These are phyloP conservation scores for Margarornis squamiger DNA, from an alignment of 2,797 vertebrate species.

Conservation along the genomic window DNA sequence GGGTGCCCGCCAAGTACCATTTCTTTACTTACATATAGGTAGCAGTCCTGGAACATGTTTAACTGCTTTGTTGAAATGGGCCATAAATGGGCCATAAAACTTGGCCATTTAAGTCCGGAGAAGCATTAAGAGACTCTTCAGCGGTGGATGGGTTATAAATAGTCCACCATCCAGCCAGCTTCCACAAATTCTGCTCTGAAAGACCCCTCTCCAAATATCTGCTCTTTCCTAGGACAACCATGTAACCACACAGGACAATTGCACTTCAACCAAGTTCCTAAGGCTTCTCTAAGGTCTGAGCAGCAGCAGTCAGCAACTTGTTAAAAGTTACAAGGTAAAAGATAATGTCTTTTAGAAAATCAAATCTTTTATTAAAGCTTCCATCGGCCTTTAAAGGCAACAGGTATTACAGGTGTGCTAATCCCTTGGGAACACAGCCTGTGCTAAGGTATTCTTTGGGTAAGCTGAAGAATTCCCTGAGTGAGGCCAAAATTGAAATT, in stretches of 20 bases:
- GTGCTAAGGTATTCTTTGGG: not conserved
- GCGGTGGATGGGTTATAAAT: slow-evolving; percentile 9
- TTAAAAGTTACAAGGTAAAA: not conserved
- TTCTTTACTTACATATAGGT: slow-evolving; percentile 26
- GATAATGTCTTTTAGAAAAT: not conserved
- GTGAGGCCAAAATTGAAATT: not conserved
- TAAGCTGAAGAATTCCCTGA: not conserved
- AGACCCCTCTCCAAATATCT: not conserved
- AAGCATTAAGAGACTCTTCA: slow-evolving; percentile 56
- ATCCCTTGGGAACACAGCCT: not conserved
- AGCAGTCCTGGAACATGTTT: slow-evolving; percentile 1
- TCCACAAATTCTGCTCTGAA: not conserved
- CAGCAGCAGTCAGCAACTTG: not conserved
- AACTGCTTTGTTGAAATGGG: slow-evolving; percentile 35
- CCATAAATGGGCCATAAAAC: slow-evolving; percentile 47
- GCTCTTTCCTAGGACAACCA: not conserved
- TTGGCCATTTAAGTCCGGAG: slow-evolving; percentile 23
- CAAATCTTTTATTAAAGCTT: not conserved
- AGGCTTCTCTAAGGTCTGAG: not conserved
- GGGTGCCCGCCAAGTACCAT: not conserved
- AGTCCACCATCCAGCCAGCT: not conserved
- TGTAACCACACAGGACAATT: not conserved
- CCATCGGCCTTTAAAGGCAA: not conserved
- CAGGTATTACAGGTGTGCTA: not conserved
- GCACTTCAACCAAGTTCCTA: not conserved